A percentile compares a stretch with the other conserved stretches of the same genome.
Evolutionary conservation across 2,113 vertebrate species (phyloP).

Genomic region (Barnardius zonarius): DNA sequence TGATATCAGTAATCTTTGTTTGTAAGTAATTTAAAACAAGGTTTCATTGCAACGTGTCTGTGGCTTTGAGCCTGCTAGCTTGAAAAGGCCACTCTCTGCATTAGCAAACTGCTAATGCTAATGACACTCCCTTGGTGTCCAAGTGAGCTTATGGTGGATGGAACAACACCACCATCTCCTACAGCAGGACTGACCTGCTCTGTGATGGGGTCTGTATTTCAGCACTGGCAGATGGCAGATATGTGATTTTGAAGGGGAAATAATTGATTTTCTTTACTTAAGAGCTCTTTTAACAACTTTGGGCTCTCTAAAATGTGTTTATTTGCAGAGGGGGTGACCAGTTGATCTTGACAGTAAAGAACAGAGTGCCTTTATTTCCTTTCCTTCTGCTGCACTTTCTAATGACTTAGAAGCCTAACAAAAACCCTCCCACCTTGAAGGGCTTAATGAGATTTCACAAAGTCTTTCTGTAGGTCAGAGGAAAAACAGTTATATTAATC

Average conservation of each 20-base stretch:
- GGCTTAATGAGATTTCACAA: background rate
- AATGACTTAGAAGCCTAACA: background rate
- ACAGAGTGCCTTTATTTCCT: background rate
- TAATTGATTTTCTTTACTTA: background rate
- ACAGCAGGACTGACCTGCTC: background rate
- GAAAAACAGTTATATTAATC: constrained; percentile 42
- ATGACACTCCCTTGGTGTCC: background rate
- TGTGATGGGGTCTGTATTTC: background rate
- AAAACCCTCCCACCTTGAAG: background rate
- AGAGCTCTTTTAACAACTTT: background rate
- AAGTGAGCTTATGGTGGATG: background rate
- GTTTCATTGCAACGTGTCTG: fast-evolving
- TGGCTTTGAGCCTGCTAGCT: background rate
- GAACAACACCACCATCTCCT: background rate
- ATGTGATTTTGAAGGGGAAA: background rate
- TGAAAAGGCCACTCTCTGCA: background rate
- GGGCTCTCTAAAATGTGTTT: background rate
- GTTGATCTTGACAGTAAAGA: background rate
- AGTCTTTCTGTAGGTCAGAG: background rate
- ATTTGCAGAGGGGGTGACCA: background rate
- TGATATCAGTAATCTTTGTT: background rate
- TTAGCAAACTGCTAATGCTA: background rate
- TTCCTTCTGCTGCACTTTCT: background rate
- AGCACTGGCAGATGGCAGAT: background rate
- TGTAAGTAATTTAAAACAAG: background rate